Conservation (phyloP, 2,888 invertebrate species). For the Zaprionus obscuricornis region DNA sequence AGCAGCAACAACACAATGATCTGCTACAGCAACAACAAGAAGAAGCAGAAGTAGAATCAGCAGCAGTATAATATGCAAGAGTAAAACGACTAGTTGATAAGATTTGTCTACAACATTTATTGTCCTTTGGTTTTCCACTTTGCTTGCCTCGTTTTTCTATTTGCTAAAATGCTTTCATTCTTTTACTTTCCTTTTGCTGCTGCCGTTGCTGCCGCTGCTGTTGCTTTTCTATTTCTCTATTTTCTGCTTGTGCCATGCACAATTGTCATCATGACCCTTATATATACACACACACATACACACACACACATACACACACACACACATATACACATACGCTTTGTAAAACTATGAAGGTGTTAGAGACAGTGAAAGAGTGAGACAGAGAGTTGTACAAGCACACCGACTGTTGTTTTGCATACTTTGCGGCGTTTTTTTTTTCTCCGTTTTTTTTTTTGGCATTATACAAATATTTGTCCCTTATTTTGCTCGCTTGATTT, state of each 20-base stretch:
- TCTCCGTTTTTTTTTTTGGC: no score
- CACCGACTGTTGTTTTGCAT: constrained; percentile 76
- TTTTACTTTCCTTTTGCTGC: constrained; percentile 8
- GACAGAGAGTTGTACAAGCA: no score
- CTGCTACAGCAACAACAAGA: constrained; percentile 19
- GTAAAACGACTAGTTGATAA: constrained; percentile 67
- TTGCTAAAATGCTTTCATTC: constrained; percentile 42
- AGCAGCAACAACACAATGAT: constrained; percentile 10
- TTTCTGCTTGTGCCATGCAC: constrained; percentile 41
- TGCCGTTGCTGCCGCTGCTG: constrained; percentile 1
- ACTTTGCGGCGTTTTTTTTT: constrained; percentile 68
- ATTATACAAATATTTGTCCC: constrained; percentile 67
- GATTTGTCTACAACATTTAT: constrained; percentile 76
- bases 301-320: constrained; percentile 9
- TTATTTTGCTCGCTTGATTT: constrained; percentile 10
- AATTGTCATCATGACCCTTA: constrained; percentile 75
- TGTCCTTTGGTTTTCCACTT: constrained; percentile 72
- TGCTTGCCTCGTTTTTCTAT: constrained; percentile 53
- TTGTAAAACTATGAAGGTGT: constrained; percentile 53
- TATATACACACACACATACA: constrained; percentile 29
- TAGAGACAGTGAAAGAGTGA: no score
- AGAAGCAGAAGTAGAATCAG: no score
- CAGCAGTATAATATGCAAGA: no score
- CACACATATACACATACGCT: not conserved
- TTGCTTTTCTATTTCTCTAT: constrained; percentile 30